Evolutionary conservation across 2,113 vertebrate species (phyloP).

Genomic region (Chiloscyllium plagiosum): DNA sequence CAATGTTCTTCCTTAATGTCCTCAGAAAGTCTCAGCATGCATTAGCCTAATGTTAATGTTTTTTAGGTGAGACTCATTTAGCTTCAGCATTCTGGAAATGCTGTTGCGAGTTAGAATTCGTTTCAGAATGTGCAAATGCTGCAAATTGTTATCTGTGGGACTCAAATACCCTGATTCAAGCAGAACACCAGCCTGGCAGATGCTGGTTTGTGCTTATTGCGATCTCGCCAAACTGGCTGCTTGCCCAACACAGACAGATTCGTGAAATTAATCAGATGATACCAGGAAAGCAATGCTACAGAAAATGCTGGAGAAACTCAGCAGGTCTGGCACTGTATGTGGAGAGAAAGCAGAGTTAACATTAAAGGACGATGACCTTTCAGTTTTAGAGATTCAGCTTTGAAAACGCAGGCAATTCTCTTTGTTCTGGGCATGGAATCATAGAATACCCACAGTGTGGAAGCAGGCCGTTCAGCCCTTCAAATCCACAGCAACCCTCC

Average conservation of each 20-base stretch:
- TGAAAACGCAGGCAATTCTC: background rate
- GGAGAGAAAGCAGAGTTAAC: background rate
- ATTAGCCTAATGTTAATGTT: conserved; percentile 7
- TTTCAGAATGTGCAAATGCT: conserved; percentile 15
- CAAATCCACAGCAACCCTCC: too few relatives aligned
- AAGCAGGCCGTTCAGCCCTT: too few relatives aligned
- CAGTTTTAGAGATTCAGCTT: background rate
- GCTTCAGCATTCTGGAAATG: background rate
- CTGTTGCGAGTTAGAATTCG: background rate
- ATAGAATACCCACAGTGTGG: too few relatives aligned
- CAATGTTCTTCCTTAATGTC: background rate
- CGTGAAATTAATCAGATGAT: background rate
- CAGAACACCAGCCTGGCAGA: background rate
- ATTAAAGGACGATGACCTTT: background rate
- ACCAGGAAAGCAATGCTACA: background rate
- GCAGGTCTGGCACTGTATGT: background rate
- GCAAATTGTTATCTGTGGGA: background rate
- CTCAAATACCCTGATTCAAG: background rate
- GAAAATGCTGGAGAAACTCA: background rate
- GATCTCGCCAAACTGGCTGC: background rate
- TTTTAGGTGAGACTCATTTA: conserved; percentile 1
- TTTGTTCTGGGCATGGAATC: background rate
- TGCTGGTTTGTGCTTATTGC: background rate
- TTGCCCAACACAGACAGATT: background rate
- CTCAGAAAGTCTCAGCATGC: background rate